Evolutionary conservation across 2,797 vertebrate genomes (phyloP).

Genomic region (Eutrigla gurnardus): DNA sequence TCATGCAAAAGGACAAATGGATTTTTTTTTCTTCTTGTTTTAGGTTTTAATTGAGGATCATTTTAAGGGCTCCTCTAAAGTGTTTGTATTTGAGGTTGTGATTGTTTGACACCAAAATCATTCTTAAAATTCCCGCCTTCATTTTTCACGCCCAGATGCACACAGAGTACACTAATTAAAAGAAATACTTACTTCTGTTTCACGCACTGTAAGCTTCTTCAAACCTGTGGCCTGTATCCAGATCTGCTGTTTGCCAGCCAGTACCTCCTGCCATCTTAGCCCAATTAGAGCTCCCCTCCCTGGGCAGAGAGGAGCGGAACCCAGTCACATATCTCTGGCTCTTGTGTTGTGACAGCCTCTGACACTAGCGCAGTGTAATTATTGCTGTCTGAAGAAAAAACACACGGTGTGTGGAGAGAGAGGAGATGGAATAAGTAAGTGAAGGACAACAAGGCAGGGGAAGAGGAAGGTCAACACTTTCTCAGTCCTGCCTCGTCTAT

Average conservation of each 20-base stretch:
- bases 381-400: conserved; percentile 53
- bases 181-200: neutral
- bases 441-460: too few species aligned
- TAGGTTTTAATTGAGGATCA: too few species aligned
- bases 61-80: too few species aligned
- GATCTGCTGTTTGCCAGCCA: conserved; percentile 63
- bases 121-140: neutral
- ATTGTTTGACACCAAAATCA: too few species aligned
- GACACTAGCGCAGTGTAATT: conserved; percentile 69
- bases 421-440: too few species aligned
- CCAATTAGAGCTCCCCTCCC: conserved; percentile 77
- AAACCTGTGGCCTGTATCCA: conserved; percentile 71
- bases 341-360: conserved; percentile 68
- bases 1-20: too few species aligned
- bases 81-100: too few species aligned
- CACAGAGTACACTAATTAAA: conserved; percentile 2
- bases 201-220: conserved; percentile 49
- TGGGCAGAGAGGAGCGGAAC: conserved; percentile 43
- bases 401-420: conserved; percentile 17
- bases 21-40: too few species aligned
- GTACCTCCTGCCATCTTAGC: conserved; percentile 69
- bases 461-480: too few species aligned
- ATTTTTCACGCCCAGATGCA: neutral
- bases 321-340: conserved; percentile 48
- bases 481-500: too few species aligned